phyloP scores from a whole-genome alignment of 2,113 vertebrate genomes.

The Brachypteracias leptosomus region DNA sequence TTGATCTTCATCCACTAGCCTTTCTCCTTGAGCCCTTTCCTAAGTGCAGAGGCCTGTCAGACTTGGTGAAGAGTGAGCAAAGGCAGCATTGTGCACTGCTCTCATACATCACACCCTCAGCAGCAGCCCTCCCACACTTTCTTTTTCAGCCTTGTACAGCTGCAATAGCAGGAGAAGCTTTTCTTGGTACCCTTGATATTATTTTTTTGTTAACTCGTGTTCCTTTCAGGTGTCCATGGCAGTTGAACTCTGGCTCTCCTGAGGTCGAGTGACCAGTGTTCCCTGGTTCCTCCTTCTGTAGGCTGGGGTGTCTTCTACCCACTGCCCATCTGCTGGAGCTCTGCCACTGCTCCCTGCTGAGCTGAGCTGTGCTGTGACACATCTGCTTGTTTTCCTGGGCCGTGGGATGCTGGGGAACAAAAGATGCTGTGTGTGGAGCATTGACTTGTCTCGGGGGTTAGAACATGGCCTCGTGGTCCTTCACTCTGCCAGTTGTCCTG shows the following conservation, averaged over 20 bases:
- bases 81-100: background rate
- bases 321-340: background rate
- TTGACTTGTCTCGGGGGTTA: accelerated
- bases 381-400: background rate
- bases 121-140: background rate
- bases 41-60: background rate
- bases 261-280: background rate
- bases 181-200: background rate
- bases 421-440: background rate
- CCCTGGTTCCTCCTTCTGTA: background rate
- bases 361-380: background rate
- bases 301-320: background rate
- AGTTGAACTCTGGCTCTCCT: background rate
- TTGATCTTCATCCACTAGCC: background rate
- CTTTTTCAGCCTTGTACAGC: background rate
- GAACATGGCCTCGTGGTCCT: background rate
- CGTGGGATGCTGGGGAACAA: background rate
- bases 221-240: background rate
- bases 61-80: background rate
- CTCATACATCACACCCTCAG: too few relatives aligned
- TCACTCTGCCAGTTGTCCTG: background rate
- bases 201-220: background rate
- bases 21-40: background rate
- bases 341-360: background rate
- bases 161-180: background rate